phyloP scores from a whole-genome alignment of 2,888 invertebrate genomes.

The Phania funesta region DNA sequence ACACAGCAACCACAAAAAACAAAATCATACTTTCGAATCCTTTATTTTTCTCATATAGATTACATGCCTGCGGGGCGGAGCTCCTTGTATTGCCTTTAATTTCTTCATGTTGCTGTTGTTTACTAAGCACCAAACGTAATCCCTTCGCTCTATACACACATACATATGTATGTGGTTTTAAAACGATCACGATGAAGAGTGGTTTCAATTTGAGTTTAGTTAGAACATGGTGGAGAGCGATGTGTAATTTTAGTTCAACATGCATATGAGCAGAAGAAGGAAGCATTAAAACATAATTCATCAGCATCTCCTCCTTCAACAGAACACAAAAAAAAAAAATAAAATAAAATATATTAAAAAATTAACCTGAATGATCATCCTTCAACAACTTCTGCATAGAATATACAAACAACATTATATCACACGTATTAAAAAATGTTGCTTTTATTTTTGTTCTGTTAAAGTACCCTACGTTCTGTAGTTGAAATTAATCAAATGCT shows the following conservation, averaged over 20 bases:
- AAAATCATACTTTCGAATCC: conserved; percentile 15
- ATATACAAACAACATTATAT: conserved; percentile 44
- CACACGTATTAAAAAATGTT: conserved; percentile 5
- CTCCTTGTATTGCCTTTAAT: conserved; percentile 77
- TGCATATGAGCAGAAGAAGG: conserved; percentile 50
- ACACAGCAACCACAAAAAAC: conserved; percentile 5
- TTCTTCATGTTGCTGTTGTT: conserved; percentile 15
- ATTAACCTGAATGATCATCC: conserved; percentile 37
- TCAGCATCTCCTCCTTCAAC: conserved; percentile 57
- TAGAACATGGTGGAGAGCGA: background rate
- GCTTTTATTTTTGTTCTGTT: background rate
- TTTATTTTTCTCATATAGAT: conserved; percentile 67
- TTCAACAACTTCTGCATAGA: conserved; percentile 47
- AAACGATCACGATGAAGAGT: conserved; percentile 46
- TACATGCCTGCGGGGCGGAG: conserved; percentile 79
- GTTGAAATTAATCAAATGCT: background rate
- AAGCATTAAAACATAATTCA: conserved; percentile 62
- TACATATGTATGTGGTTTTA: conserved; percentile 24
- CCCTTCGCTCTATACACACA: conserved; percentile 1
- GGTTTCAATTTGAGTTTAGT: conserved; percentile 18
- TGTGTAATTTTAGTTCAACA: conserved; percentile 27
- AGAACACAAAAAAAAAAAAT: background rate
- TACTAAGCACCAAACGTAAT: conserved; percentile 28
- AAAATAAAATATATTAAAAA: background rate
- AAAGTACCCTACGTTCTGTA: background rate